phyloP scores from a whole-genome alignment of 2,888 invertebrate species.

The Doris montereyensis region DNA sequence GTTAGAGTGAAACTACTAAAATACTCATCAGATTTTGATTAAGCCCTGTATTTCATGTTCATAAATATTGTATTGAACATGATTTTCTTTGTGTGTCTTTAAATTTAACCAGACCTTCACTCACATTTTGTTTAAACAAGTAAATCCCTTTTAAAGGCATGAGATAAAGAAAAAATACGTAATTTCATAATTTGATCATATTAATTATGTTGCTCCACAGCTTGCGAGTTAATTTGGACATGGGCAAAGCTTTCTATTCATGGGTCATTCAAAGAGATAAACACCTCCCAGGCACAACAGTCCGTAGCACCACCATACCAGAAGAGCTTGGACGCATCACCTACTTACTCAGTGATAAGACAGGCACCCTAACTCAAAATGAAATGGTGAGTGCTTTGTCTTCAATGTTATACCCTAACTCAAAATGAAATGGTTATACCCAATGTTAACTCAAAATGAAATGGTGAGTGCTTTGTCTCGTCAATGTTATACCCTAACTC shows the following conservation, averaged over 20 bases:
- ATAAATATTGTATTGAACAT: too few species aligned
- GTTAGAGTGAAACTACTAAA: too few species aligned
- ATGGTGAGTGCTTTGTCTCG: too few species aligned
- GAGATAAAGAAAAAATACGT: neutral
- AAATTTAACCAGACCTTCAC: neutral
- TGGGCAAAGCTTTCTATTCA: constrained; percentile 98
- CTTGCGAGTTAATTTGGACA: constrained; percentile 96
- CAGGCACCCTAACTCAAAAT: constrained; percentile 98
- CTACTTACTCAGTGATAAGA: constrained; percentile 97
- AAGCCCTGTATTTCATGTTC: too few species aligned
- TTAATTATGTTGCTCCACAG: constrained; percentile 75
- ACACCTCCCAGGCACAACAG: constrained; percentile 93
- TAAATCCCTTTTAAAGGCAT: too few species aligned
- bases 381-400: constrained; percentile 83
- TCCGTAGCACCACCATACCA: constrained; percentile 97
- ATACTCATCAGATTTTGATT: too few species aligned
- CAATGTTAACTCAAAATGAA: too few species aligned
- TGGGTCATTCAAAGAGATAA: constrained; percentile 96
- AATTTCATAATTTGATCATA: constrained; percentile 4
- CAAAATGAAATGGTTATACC: too few species aligned
- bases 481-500: too few species aligned
- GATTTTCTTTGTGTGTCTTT: too few species aligned
- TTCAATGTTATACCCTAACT: too few species aligned
- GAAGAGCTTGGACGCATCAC: constrained; percentile 97
- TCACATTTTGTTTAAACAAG: neutral